Conservation (phyloP, 2,888 invertebrate genomes). For the Hofmannophila pseudospretella region DNA sequence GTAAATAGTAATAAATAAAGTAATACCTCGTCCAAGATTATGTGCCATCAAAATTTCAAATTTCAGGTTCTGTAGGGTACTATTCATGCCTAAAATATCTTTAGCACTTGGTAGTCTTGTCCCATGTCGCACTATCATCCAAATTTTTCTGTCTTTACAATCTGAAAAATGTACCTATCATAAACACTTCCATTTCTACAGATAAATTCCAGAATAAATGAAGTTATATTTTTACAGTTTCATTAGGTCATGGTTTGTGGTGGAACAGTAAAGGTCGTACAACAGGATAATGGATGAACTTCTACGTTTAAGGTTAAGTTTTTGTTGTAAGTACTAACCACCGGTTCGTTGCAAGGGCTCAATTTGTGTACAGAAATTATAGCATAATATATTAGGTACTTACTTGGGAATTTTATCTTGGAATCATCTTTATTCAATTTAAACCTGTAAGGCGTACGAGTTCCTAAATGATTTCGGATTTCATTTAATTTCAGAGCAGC, state of each 20-base stretch:
- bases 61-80: constrained; percentile 71
- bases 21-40: constrained; percentile 68
- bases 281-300: no score
- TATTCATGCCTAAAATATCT: constrained; percentile 73
- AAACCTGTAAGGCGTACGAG: constrained; percentile 86
- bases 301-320: no score
- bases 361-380: no score
- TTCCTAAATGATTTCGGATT: constrained; percentile 73
- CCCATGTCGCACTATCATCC: constrained; percentile 88
- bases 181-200: no score
- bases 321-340: no score
- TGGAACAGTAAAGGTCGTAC: no score
- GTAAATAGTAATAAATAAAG: no score
- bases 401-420: constrained; percentile 79
- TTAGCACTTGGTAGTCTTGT: constrained; percentile 83
- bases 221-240: no score
- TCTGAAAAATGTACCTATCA: constrained; percentile 46
- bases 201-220: no score
- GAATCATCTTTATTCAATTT: constrained; percentile 81
- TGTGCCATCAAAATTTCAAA: constrained; percentile 74
- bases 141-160: constrained; percentile 82
- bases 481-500: constrained; percentile 24
- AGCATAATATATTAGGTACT: constrained; percentile 20
- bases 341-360: no score
- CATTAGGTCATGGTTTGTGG: no score